Conservation (phyloP, 92 coral and sea anemone genomes). For the Meandrina meandrites region DNA sequence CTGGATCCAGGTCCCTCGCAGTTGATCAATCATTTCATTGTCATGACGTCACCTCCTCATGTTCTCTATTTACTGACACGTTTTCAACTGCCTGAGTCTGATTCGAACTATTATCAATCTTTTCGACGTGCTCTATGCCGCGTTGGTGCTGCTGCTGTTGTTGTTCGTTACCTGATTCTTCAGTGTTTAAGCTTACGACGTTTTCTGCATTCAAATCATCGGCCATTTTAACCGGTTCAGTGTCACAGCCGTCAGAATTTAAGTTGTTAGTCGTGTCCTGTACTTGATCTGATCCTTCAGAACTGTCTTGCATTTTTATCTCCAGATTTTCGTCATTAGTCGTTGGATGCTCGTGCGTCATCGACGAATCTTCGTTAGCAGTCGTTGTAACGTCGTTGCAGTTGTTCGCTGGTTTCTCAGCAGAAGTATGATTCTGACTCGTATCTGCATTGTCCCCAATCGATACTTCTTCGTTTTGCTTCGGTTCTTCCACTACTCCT, state of each 20-base stretch:
- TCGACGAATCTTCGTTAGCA: neutral
- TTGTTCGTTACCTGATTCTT: neutral
- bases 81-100: neutral
- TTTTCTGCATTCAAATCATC: neutral
- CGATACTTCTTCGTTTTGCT: neutral
- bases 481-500: neutral
- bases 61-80: neutral
- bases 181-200: neutral
- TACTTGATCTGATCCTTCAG: neutral
- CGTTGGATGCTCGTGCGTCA: neutral
- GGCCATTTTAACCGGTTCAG: neutral
- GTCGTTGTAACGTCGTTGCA: neutral
- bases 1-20: neutral
- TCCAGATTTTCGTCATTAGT: neutral
- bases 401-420: neutral
- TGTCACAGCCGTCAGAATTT: neutral
- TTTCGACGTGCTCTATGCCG: neutral
- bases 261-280: neutral
- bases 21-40: neutral
- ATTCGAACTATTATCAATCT: neutral
- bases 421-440: neutral
- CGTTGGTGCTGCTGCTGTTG: neutral
- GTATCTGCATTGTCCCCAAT: neutral
- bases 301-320: neutral
- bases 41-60: neutral